Conservation (phyloP, 2,797 vertebrate species). For the Pogonophryne albipinna region DNA sequence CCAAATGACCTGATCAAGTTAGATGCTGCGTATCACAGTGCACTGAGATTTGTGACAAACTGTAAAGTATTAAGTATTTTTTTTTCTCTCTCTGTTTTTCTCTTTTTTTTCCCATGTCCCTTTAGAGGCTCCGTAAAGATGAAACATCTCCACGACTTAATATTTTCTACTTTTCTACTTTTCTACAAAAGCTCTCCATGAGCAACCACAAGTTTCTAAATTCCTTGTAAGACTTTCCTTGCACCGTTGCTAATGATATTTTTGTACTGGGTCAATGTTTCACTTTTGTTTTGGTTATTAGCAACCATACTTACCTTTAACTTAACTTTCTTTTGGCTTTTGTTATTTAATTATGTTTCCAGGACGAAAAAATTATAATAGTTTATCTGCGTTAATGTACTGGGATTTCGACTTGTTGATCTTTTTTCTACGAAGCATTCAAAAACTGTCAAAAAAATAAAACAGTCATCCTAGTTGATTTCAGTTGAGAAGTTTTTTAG, state of each 20-base stretch:
- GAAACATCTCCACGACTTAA: neutral
- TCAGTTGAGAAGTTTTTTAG: neutral
- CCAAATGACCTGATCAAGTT: too few species aligned
- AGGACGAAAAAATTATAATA: neutral
- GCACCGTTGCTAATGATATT: neutral
- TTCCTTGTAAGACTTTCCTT: neutral
- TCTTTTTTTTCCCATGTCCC: too few species aligned
- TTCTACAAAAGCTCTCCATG: neutral
- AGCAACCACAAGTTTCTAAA: neutral
- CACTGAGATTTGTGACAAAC: too few species aligned
- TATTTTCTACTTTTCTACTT: neutral
- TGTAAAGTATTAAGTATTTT: too few species aligned
- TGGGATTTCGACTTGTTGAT: neutral
- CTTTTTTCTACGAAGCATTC: neutral
- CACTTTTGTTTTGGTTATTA: neutral
- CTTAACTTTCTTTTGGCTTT: neutral
- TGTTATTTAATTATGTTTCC: neutral
- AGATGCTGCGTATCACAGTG: too few species aligned
- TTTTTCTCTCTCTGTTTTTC: too few species aligned
- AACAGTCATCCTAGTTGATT: neutral
- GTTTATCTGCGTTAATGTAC: neutral
- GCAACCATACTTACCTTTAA: neutral
- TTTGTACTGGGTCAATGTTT: neutral
- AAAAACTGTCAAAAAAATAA: neutral
- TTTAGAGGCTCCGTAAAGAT: too few species aligned